Conservation (phyloP, 1,140 invertebrate species). For the Drosophila sproati region DNA sequence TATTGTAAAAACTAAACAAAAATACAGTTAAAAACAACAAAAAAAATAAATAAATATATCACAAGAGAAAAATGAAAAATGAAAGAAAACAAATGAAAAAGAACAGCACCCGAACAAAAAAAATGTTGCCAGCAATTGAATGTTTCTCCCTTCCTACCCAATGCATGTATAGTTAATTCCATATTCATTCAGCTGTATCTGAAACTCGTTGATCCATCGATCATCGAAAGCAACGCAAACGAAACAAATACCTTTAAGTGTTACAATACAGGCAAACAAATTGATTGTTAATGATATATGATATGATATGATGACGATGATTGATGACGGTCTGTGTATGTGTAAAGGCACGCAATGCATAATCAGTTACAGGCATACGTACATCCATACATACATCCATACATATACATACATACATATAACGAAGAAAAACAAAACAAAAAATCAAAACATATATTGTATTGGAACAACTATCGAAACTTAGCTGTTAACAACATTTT, state of each 20-base stretch:
- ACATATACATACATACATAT: constrained; percentile 7
- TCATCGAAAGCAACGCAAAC: background rate
- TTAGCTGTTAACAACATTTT: constrained; percentile 52
- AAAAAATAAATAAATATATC: constrained; percentile 8
- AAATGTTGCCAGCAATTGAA: constrained; percentile 20
- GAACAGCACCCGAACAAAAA: constrained; percentile 35
- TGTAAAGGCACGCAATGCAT: constrained; percentile 1
- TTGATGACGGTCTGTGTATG: background rate
- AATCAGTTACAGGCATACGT: constrained; percentile 2
- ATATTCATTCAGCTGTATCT: constrained; percentile 21
- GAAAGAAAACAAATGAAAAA: constrained; percentile 5
- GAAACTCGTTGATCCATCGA: constrained; percentile 39
- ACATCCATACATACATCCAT: constrained; percentile 19
- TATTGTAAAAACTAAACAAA: constrained; percentile 44
- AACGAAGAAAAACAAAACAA: constrained; percentile 22
- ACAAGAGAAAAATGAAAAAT: constrained; percentile 11
- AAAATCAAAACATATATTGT: constrained; percentile 32
- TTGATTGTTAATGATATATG: constrained; percentile 1
- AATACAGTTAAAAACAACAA: constrained; percentile 8
- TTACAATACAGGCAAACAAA: constrained; percentile 30
- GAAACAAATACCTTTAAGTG: constrained; percentile 16
- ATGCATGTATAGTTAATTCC: constrained; percentile 19
- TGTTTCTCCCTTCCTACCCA: constrained; percentile 14
- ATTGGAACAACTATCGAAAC: constrained; percentile 55
- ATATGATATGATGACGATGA: background rate